These are phyloP conservation scores for Zaprionus capensis DNA, from an alignment of 1,140 invertebrate species.

Conservation along the genomic window DNA sequence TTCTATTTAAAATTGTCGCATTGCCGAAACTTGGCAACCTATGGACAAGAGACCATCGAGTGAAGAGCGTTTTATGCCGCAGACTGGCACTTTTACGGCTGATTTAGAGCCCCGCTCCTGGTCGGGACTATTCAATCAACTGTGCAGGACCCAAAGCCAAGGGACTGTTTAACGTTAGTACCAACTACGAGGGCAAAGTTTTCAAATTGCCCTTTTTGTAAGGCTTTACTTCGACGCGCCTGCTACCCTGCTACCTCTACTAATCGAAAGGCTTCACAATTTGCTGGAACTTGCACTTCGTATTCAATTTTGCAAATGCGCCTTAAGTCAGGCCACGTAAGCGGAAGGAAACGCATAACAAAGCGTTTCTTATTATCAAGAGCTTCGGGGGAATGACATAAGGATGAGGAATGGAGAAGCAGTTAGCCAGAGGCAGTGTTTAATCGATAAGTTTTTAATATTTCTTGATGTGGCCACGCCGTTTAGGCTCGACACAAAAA, in stretches of 20 bases:
- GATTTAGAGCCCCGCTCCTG: not conserved
- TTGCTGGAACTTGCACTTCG: conserved; percentile 69
- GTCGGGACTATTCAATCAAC: conserved; percentile 62
- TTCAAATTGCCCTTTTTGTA: conserved; percentile 73
- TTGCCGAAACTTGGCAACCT: conserved; percentile 61
- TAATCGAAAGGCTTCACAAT: conserved; percentile 37
- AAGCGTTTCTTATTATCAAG: conserved; percentile 75
- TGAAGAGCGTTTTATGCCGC: conserved; percentile 52
- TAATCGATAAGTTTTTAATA: conserved; percentile 67
- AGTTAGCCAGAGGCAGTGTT: conserved; percentile 40
- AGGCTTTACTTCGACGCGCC: conserved; percentile 23
- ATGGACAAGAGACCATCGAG: conserved; percentile 54
- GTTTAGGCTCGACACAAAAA: not conserved
- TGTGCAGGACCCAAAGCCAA: conserved; percentile 58
- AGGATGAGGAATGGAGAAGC: not conserved
- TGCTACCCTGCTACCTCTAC: not conserved
- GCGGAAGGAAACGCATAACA: conserved; percentile 78
- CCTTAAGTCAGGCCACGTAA: conserved; percentile 72
- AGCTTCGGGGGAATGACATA: not conserved
- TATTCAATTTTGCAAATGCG: conserved; percentile 76
- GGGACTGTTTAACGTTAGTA: conserved; percentile 29
- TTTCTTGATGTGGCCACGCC: not conserved
- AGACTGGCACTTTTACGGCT: conserved; percentile 56
- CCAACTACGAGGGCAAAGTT: conserved; percentile 56
- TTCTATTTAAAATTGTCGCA: conserved; percentile 75